phyloP scores from a whole-genome alignment of 2,113 vertebrate genomes.

The Sturnira hondurensis region DNA sequence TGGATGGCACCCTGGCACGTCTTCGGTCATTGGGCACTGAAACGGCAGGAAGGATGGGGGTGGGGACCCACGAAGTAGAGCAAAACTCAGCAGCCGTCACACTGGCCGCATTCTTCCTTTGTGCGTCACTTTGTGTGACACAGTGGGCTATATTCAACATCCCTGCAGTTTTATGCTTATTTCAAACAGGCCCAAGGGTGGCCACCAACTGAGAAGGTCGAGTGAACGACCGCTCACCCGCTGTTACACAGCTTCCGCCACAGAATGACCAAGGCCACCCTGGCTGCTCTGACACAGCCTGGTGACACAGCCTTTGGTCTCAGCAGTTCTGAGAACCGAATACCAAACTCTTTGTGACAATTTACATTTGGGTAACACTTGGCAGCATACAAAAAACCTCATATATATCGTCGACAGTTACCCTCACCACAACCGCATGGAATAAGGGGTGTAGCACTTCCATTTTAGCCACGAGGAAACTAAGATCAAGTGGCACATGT shows the following conservation, averaged over 20 bases:
- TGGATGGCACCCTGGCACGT: background rate
- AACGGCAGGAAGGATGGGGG: rapidly evolving
- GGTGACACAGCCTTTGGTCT: background rate
- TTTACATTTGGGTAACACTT: background rate
- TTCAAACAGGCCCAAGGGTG: background rate
- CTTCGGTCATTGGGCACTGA: background rate
- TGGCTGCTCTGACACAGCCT: background rate
- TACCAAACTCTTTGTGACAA: background rate
- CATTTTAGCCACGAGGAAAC: background rate
- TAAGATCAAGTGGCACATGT: background rate
- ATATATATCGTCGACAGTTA: background rate
- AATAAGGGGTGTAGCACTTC: background rate
- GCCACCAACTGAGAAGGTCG: background rate
- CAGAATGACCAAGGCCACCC: background rate
- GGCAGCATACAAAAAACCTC: background rate
- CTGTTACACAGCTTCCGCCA: rapidly evolving
- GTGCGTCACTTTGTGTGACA: background rate
- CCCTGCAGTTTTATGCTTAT: background rate
- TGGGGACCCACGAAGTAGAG: background rate
- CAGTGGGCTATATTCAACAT: rapidly evolving
- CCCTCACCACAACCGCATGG: background rate
- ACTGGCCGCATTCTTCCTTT: no score
- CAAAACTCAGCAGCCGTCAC: background rate
- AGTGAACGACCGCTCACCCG: rapidly evolving
- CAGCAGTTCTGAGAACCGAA: background rate